Base-by-base conservation (phyloP, 2,797 vertebrate genomes). In the Cynopterus sphinx region DNA sequence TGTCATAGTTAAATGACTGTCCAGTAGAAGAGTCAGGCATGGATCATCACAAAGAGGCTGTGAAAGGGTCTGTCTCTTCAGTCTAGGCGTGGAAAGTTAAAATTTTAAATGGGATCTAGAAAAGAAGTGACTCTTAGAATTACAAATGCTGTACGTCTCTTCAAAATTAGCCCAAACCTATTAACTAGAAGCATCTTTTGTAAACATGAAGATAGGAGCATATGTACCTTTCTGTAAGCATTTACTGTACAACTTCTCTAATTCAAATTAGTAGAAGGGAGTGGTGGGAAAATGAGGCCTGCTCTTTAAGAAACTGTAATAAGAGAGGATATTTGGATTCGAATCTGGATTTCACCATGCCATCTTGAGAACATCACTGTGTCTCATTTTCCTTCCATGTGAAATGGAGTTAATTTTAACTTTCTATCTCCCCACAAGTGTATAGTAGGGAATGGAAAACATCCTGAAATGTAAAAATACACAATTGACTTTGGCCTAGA, bases 401-500 rank as follows among this genome's bases (percentile, higher is more conserved):
- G 57, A 93, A 91, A 79, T 10, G n/a, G 70, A 91, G 87, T 79
- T 95, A 53, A 71, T 89, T 67, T 57, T 82, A 71, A 19, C 74
- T 81, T 94, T 94, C 63, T 61, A 9, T 57, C 73, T 91, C 83
- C 57, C 92, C 11, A 61, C 7, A 84, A 67, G 46, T 46, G 41
- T 41, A 78, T 2, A 49, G 22, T 16, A 63, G 33, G 22, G 53
- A 61, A 79, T 71, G 46, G 53, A 65, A 95, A 94, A 2, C 39
- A 71, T 91, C 82, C 87, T 77, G 19, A 95, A 86, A 67, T 59
- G 31, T 93, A 89, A 96, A 96, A 96, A 84, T 87, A 79, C n/a
- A 73, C 41, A 43, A 43, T 77, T 70, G 96, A 87, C 61, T 85
- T 92, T 94, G 78, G 78, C 86, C 41, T 75, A 22, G 31, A 46